Evolutionary conservation across 2,888 invertebrate genomes (phyloP), one percentile per base, ranked within the genome.

Genomic region (Erebia ligea): DNA sequence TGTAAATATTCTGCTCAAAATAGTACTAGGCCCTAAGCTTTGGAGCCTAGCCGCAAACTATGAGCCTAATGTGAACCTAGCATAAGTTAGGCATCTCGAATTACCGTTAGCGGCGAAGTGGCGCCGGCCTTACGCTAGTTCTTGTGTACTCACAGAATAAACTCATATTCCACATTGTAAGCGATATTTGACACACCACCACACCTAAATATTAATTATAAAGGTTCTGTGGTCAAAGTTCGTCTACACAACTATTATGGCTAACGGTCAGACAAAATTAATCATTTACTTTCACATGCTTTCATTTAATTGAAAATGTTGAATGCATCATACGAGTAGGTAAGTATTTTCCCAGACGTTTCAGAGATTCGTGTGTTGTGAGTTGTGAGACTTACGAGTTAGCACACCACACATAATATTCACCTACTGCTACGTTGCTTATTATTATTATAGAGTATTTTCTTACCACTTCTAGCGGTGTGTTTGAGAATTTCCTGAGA

Each of bases 101-200:
- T 91, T 92, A 92, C 92, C 92, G 92, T 92, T 92, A 92, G 82
- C 84, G 81, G 78, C 86, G 77, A 81, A 80, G 79, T 82, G 91
- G 91, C 92, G 91, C 92, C 90, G 84, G 78, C 73, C 62, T 58
- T 70, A 75, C 75, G 76, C 76, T 75, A 76, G 76, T 76, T 76
- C 74, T 75, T 75, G 74, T 67, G 69, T 66, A 72, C 75, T 75
- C 73, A 67, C 58, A 68, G 68, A 70, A 71, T 73, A 58, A 72
- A 75, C 74, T 74, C 74, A 78, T 78, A 78, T 77, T 77, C 72
- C 71, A 57, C 68, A 70, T 68, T 64, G 67, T 69, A 68, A 69
- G 72, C 57, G 67, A 68, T 61, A 74, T 74, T 70, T 61, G 72
- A 74, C 70, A 68, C 62, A 19, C 13, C 58, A 34, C 13, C 56